Conservation (phyloP, 2,888 invertebrate genomes). For the Aphodius sticticus region DNA sequence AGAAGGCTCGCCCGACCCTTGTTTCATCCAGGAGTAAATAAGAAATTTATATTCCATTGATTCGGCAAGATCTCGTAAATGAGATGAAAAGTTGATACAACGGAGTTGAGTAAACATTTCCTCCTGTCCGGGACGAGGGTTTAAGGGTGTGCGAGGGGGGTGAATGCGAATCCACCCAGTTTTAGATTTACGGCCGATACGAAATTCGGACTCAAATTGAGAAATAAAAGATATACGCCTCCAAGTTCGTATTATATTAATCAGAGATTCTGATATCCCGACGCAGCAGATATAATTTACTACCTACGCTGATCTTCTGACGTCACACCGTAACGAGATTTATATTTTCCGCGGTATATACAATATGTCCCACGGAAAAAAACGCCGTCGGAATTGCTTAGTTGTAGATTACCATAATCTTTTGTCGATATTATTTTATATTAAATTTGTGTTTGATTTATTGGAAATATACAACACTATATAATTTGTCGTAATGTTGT, state of each 20-base stretch:
- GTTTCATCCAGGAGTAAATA: not conserved
- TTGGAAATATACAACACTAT: no score
- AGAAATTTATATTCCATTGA: slow-evolving; percentile 4
- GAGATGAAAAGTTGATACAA: slow-evolving; percentile 4
- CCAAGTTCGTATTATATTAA: not conserved
- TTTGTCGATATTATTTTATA: no score
- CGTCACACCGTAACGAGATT: no score
- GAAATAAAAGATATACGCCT: not conserved
- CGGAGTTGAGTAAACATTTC: not conserved
- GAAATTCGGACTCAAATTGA: not conserved
- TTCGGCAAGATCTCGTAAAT: not conserved
- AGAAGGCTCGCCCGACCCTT: not conserved
- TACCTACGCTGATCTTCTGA: no score
- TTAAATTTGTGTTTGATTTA: no score
- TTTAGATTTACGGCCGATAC: not conserved
- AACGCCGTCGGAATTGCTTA: no score
- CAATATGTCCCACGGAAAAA: no score
- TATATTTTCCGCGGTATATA: no score
- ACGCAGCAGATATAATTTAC: no score
- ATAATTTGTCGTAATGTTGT: no score
- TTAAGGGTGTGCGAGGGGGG: not conserved
- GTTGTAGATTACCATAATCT: no score
- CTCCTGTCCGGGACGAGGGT: not conserved
- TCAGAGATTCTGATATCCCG: not conserved
- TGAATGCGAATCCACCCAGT: not conserved